Evolutionary conservation across 2,113 vertebrate genomes (phyloP), one percentile per base, ranked within the genome.

Genomic region (Dascyllus trimaculatus): DNA sequence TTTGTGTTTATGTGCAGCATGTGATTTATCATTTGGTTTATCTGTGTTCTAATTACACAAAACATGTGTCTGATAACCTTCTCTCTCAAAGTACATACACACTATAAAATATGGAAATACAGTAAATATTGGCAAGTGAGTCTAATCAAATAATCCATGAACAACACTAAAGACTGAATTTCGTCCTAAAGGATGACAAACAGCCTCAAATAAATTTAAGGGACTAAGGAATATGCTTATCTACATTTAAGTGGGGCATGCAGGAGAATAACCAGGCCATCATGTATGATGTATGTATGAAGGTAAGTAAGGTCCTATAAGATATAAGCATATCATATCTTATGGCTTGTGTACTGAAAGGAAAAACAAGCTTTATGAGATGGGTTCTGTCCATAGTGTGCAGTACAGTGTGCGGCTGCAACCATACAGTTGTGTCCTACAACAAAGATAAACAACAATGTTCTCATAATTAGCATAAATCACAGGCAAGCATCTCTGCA

Each of bases 391-490:
- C 21, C 21, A 19, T 21, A 49, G 45, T 26, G 11, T 63, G 60
- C 60, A 38, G 32, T 21, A 24, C 38, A 56, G 29, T 24, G 38
- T 21, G 35, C 60, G 65, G 38, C 52, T 26, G 22, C 61, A 11
- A 19, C 40, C 48, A n/a, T 49, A 22, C 9, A 54, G 21, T 58
- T 17, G 3, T 73, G 49, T 71, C 61, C 54, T 29, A 21, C 8
- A 21, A 15, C 35, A 48, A 19, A 71, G 14, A 66, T 26, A 53
- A 61, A 54, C 11, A 43, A 2, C 2, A 18, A 24, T 38, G n/a
- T 49, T 61, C 24, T 40, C 5, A 58, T 13, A 51, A 66, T 71
- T 35, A 76, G 48, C 38, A 64, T 3, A 63, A 75, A 72, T 62
- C 14, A 40, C 38, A 54, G 70, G 35, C 51, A 22, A 40, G 7